Evolutionary conservation across 2,888 invertebrate genomes (phyloP).

Genomic region (Cryptocephalus primarius): DNA sequence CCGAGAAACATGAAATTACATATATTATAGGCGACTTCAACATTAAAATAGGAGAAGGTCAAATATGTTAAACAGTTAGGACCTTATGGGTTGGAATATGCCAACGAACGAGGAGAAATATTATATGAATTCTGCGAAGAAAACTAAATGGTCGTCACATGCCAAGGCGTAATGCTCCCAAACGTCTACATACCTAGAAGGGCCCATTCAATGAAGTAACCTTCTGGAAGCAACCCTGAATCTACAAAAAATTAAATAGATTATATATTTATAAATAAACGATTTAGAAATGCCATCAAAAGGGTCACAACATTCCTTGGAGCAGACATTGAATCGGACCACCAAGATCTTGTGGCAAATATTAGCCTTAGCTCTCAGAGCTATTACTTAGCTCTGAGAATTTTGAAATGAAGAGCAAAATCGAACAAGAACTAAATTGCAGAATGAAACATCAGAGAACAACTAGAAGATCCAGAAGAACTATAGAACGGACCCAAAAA

Average conservation of each 20-base stretch:
- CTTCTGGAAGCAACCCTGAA: no score
- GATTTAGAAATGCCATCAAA: neutral
- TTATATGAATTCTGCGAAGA: neutral
- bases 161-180: neutral
- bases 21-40: neutral
- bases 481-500: neutral
- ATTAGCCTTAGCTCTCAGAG: neutral
- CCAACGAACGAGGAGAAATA: conserved; percentile 1
- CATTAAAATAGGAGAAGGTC: neutral
- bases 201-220: no score
- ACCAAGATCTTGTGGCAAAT: neutral
- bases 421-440: conserved; percentile 1
- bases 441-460: conserved; percentile 1
- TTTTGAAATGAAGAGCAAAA: conserved; percentile 1
- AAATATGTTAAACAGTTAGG: neutral
- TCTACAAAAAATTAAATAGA: neutral
- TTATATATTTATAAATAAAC: neutral
- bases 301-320: neutral
- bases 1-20: neutral
- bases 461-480: no score
- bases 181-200: neutral
- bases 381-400: neutral
- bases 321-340: neutral
- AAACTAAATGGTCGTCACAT: neutral
- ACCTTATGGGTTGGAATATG: neutral